phyloP scores from a whole-genome alignment of 2,113 vertebrate species.

The Sterna hirundo region DNA sequence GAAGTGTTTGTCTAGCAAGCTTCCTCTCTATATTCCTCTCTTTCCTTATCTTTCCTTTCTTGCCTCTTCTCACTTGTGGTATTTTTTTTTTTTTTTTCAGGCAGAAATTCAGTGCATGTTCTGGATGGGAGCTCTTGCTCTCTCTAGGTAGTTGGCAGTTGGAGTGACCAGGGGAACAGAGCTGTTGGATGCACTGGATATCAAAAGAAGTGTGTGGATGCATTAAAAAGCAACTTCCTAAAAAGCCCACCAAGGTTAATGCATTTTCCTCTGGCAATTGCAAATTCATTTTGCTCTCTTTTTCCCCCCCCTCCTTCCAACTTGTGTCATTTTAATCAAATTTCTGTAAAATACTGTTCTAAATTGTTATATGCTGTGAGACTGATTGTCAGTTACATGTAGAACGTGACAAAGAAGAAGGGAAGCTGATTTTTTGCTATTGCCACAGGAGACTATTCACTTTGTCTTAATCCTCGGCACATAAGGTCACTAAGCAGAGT shows the following conservation, averaged over 20 bases:
- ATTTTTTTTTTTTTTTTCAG: background rate
- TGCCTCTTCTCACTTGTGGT: background rate
- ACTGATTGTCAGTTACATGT: background rate
- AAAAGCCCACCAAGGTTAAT: background rate
- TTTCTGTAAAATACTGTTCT: conserved; percentile 17
- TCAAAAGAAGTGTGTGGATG: background rate
- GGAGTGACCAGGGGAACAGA: background rate
- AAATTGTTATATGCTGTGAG: background rate
- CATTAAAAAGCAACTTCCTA: background rate
- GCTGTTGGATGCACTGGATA: background rate
- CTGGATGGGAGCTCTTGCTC: background rate
- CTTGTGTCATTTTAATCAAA: conserved; percentile 31
- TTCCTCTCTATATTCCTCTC: background rate
- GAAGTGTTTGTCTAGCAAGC: background rate
- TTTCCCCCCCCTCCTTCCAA: background rate
- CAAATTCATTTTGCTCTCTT: background rate
- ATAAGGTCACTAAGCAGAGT: background rate
- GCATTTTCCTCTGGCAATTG: background rate
- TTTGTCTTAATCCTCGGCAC: background rate
- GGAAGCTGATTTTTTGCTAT: conserved; percentile 25
- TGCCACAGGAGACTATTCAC: background rate
- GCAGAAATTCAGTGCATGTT: fast-evolving
- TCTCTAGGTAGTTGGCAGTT: background rate
- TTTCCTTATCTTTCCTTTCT: background rate
- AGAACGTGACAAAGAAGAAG: conserved; percentile 22